phyloP scores from a whole-genome alignment of 1,140 invertebrate genomes.

The Aporrectodea caliginosa region DNA sequence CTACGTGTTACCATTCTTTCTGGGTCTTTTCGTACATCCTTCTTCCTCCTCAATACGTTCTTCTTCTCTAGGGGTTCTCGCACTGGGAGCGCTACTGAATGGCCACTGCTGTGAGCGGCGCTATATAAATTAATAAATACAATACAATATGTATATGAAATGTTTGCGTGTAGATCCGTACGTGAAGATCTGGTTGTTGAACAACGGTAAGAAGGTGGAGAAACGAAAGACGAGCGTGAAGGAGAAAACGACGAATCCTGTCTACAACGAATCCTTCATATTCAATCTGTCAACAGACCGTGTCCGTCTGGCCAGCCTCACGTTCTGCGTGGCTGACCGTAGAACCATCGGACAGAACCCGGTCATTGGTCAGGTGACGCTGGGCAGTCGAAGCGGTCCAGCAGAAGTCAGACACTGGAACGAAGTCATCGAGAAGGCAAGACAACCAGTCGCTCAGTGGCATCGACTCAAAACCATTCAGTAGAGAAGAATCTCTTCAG shows the following conservation, averaged over 20 bases:
- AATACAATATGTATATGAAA: no score
- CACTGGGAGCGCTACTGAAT: no score
- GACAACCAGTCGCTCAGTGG: slow-evolving; percentile 9
- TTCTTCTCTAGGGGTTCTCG: no score
- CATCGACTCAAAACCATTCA: slow-evolving; percentile 11
- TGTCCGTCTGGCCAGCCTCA: background rate
- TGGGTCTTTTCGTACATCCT: no score
- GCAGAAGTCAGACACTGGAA: slow-evolving; percentile 22
- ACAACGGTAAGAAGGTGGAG: slow-evolving; percentile 59
- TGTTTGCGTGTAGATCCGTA: slow-evolving; percentile 60
- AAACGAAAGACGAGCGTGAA: slow-evolving; percentile 63
- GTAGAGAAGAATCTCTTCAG: no score
- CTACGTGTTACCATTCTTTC: no score
- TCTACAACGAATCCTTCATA: slow-evolving; percentile 63
- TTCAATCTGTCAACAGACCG: slow-evolving; percentile 65
- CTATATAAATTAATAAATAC: no score
- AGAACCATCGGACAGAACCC: slow-evolving; percentile 9
- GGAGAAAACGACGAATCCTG: slow-evolving; percentile 60
- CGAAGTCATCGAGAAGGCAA: slow-evolving; percentile 12
- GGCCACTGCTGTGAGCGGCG: no score
- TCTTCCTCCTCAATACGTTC: no score
- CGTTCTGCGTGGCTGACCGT: slow-evolving; percentile 1
- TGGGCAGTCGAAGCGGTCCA: slow-evolving; percentile 4
- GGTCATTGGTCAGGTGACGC: slow-evolving; percentile 8
- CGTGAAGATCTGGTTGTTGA: slow-evolving; percentile 61